These are phyloP conservation scores for Ganaspis brasiliensis DNA, from an alignment of 2,888 invertebrate species.

Conservation along the genomic window DNA sequence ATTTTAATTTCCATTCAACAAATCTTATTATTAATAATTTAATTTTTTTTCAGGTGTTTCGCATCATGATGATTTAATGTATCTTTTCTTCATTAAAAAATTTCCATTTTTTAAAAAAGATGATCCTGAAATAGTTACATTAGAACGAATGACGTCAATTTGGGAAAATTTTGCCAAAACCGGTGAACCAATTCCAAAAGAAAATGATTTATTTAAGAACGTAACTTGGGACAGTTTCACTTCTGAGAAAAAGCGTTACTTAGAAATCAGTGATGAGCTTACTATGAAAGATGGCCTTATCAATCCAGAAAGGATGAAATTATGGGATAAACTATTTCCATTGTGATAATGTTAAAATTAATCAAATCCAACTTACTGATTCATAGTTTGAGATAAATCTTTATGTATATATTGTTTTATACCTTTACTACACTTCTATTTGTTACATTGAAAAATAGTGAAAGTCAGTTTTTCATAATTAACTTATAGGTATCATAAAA, in stretches of 20 bases:
- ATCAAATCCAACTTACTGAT: too few species aligned
- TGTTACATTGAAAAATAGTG: too few species aligned
- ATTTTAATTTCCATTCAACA: too few species aligned
- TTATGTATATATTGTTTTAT: too few species aligned
- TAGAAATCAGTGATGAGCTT: slow-evolving; percentile 66
- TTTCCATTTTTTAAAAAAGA: slow-evolving; percentile 78
- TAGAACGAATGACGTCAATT: slow-evolving; percentile 79
- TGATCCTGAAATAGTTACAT: slow-evolving; percentile 80
- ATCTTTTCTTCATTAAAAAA: slow-evolving; percentile 78
- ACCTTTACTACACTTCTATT: too few species aligned
- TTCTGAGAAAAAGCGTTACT: slow-evolving; percentile 75
- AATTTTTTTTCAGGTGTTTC: slow-evolving; percentile 76
- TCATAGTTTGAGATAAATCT: too few species aligned
- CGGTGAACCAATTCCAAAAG: slow-evolving; percentile 81
- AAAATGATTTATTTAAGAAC: slow-evolving; percentile 72
- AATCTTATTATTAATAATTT: too few species aligned
- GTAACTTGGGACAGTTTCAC: slow-evolving; percentile 79
- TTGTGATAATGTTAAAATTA: slow-evolving; percentile 48
- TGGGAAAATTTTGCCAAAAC: slow-evolving; percentile 80
- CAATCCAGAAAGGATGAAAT: slow-evolving; percentile 76
- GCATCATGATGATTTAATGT: slow-evolving; percentile 82
- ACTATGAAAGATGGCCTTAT: slow-evolving; percentile 69
- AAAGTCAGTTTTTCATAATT: slow-evolving; percentile 5
- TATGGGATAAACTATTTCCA: slow-evolving; percentile 80
- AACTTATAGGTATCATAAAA: not conserved